phyloP scores from a whole-genome alignment of 2,113 vertebrate genomes.

The Monarcha castaneiventris region DNA sequence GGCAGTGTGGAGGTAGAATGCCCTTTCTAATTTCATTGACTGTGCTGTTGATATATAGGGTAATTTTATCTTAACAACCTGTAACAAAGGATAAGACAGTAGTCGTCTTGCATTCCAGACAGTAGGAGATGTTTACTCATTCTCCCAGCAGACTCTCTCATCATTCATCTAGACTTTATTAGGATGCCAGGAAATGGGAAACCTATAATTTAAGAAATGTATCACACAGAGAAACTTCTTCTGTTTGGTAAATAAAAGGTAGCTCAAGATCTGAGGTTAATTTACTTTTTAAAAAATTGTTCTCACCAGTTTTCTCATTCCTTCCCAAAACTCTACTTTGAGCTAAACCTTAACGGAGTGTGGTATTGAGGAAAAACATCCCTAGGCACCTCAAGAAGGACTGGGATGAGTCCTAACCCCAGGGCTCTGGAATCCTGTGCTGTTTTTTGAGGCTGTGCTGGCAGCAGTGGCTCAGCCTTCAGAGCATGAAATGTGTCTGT shows the following conservation, averaged over 20 bases:
- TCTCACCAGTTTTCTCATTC: neutral
- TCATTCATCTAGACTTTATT: conserved; percentile 68
- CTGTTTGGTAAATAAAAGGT: conserved; percentile 47
- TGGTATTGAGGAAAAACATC: neutral
- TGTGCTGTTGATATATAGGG: conserved; percentile 65
- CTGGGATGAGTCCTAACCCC: neutral
- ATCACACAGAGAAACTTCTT: conserved; percentile 27
- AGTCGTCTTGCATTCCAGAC: conserved; percentile 69
- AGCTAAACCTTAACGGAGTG: neutral
- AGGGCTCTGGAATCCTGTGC: neutral
- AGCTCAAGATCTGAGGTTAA: neutral
- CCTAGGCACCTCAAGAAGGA: neutral
- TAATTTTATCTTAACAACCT: conserved; percentile 76
- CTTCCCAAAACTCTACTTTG: neutral
- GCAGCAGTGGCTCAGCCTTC: neutral
- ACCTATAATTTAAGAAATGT: conserved; percentile 63
- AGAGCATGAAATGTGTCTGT: neutral
- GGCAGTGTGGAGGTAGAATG: conserved; percentile 34
- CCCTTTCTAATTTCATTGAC: conserved; percentile 70
- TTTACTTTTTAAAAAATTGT: neutral
- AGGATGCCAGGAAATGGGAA: conserved; percentile 55
- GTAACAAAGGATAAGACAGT: conserved; percentile 74
- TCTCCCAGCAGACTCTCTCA: conserved; percentile 67
- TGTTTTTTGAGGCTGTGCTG: neutral
- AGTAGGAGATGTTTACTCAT: conserved; percentile 73